phyloP scores from a whole-genome alignment of 2,888 invertebrate genomes.

The Eristalinus aeneus region DNA sequence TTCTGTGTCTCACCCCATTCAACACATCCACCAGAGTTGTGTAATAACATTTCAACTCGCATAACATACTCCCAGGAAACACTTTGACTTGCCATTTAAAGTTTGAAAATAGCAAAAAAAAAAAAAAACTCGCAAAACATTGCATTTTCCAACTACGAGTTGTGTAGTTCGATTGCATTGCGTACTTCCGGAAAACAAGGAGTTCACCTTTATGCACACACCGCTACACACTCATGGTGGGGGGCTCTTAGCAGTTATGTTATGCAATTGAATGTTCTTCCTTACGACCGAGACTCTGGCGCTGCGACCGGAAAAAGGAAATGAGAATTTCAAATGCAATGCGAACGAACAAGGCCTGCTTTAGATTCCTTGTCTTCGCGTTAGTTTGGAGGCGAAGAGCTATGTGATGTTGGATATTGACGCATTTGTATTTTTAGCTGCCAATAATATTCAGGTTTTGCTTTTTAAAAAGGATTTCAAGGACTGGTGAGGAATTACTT shows the following conservation, averaged over 20 bases:
- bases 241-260: not conserved
- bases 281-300: not conserved
- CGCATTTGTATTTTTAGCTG: slow-evolving; percentile 53
- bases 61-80: slow-evolving; percentile 63
- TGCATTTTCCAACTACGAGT: slow-evolving; percentile 26
- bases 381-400: slow-evolving; percentile 29
- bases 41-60: slow-evolving; percentile 43
- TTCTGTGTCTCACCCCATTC: not conserved
- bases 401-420: slow-evolving; percentile 37
- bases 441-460: too few species aligned
- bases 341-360: slow-evolving; percentile 5
- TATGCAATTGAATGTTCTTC: slow-evolving; percentile 12
- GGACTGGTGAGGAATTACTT: too few species aligned
- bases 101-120: not conserved
- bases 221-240: not conserved
- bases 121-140: slow-evolving; percentile 18
- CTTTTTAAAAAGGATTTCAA: too few species aligned
- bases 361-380: not conserved
- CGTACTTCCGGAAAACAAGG: slow-evolving; percentile 57
- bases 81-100: slow-evolving; percentile 68
- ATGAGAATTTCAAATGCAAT: slow-evolving; percentile 68
- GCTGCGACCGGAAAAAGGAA: slow-evolving; percentile 59
- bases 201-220: slow-evolving; percentile 14
- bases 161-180: slow-evolving; percentile 59
- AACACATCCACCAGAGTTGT: not conserved